Evolutionary conservation across 2,797 vertebrate genomes (phyloP), one percentile per base, ranked within the genome.

Genomic region (Macrochelys suwanniensis): DNA sequence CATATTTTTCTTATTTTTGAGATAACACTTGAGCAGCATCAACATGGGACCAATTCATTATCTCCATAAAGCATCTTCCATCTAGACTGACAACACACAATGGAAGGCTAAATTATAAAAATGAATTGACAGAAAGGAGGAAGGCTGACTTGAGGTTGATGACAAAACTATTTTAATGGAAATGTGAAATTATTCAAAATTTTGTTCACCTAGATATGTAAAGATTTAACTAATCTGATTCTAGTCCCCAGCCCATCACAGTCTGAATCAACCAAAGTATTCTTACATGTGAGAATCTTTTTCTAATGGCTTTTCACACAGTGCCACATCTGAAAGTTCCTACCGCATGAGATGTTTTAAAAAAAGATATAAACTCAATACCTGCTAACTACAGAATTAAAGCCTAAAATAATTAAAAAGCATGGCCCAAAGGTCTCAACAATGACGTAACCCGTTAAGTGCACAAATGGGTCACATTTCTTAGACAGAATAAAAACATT

Each of bases 121-220:
- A 96, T 97, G 95, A 97, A 97, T 89, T 97, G 95, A 96, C 95
- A 97, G 96, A 90, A 94, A 95, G 95, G 94, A 98, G 96, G 96
- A 96, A 97, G 93, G 93, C 95, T 97, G 96, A 97, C 91, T 97
- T 97, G 95, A 97, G 95, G 96, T 93, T 96, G 95, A 82, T 97
- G 96, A 97, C 95, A 98, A 98, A 33, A 74, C 95, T 96, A 97
- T 97, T 95, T 97, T 98, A 98, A 98, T 97, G 95, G 97, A 98
- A 97, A 97, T 96, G 96, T 91, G 96, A 96, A 97, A 98, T 95
- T 95, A 97, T 97, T 97, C 96, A 97, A 97, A 95, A 96, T 94
- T 94, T 96, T 97, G 90, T 97, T 94, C 93, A 95, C 65, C 88
- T 95, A 95, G 96, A 94, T 96, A 95, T 45, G 16, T 93, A 90